A percentile compares a stretch with the other conserved stretches of the same genome.
These are phyloP conservation scores for Heliconius hermathena DNA, from an alignment of 1,140 invertebrate species.

Conservation along the genomic window DNA sequence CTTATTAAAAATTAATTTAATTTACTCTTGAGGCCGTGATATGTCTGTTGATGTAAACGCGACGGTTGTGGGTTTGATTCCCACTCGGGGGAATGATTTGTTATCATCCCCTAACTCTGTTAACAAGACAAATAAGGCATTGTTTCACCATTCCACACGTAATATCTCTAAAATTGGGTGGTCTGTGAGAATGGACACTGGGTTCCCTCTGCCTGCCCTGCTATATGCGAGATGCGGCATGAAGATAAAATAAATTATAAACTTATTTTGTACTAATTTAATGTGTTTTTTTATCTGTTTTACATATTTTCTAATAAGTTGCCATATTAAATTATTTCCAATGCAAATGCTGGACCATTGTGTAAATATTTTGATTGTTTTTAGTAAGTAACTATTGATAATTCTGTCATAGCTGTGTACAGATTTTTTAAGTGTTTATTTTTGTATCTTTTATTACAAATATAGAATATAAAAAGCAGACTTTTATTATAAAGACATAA, in stretches of 20 bases:
- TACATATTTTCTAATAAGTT: constrained; percentile 10
- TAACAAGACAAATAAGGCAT: no score
- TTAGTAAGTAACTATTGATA: constrained; percentile 19
- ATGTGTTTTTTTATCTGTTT: not conserved
- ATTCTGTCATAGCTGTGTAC: constrained; percentile 17
- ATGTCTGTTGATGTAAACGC: no score
- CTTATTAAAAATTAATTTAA: constrained; percentile 55
- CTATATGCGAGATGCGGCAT: no score
- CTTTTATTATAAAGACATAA: not conserved
- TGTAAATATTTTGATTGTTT: constrained; percentile 21
- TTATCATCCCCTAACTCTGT: no score
- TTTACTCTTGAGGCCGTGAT: no score
- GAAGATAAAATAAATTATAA: not conserved
- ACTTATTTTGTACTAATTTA: not conserved
- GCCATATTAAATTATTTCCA: constrained; percentile 26
- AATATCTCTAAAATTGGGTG: no score
- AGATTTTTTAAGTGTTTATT: constrained; percentile 12
- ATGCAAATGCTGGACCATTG: not conserved
- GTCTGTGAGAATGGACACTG: no score
- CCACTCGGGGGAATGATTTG: no score
- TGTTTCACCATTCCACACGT: no score
- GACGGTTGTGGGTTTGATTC: no score
- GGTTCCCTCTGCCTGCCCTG: no score
- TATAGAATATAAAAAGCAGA: not conserved
- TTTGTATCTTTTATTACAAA: constrained; percentile 3